Evolutionary conservation across 2,888 invertebrate genomes (phyloP).

Genomic region (Chaetogeoica ovagalla): DNA sequence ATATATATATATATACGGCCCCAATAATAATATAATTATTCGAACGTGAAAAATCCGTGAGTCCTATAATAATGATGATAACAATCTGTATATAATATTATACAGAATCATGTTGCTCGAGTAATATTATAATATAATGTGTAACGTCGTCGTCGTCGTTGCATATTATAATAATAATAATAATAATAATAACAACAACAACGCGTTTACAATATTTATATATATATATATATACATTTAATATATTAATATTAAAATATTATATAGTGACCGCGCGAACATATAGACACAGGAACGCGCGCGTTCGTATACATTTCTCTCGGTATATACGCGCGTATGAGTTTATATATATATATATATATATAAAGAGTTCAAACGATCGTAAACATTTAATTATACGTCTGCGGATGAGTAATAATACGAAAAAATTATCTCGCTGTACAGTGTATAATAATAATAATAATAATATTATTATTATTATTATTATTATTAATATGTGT

Average conservation of each 20-base stretch:
- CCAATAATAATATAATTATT: conserved; percentile 14
- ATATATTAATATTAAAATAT: neutral
- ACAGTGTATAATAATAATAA: no score
- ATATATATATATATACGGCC: no score
- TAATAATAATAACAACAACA: neutral
- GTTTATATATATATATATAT: no score
- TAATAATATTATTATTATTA: no score
- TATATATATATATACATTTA: conserved; percentile 1
- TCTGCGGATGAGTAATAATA: conserved; percentile 32
- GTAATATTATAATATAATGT: neutral
- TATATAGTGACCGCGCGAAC: neutral
- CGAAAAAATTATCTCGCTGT: conserved; percentile 28
- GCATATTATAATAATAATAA: neutral
- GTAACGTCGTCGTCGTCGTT: conserved; percentile 23
- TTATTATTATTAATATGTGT: no score
- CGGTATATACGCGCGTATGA: neutral
- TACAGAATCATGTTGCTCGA: conserved; percentile 7
- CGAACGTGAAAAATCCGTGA: conserved; percentile 27
- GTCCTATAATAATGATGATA: conserved; percentile 21
- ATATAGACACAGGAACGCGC: neutral
- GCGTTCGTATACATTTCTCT: neutral
- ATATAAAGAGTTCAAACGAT: conserved; percentile 36
- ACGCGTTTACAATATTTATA: neutral
- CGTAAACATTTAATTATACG: conserved; percentile 46
- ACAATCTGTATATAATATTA: conserved; percentile 36